phyloP scores from a whole-genome alignment of 2,888 invertebrate species.

The Epinotia nisella region DNA sequence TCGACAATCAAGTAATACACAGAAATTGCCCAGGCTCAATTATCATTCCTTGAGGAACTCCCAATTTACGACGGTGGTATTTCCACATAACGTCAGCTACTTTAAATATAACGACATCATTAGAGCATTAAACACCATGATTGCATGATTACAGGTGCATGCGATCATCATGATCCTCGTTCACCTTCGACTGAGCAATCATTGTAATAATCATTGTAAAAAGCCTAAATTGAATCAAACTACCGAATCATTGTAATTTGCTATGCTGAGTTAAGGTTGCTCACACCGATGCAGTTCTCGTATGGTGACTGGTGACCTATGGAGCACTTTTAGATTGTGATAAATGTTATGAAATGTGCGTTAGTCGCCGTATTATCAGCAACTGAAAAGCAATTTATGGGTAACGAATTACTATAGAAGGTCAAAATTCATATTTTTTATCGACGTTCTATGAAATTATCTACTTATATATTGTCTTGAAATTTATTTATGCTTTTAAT shows the following conservation, averaged over 20 bases:
- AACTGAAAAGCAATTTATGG: no score
- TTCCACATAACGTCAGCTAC: background rate
- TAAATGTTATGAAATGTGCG: background rate
- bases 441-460: no score
- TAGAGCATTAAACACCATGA: constrained; percentile 16
- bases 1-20: no score
- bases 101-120: constrained; percentile 25
- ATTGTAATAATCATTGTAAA: constrained; percentile 15
- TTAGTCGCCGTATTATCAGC: background rate
- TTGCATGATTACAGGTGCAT: constrained; percentile 7
- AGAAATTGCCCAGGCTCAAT: no score
- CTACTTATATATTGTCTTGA: no score
- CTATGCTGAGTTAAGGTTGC: background rate
- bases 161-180: constrained; percentile 9
- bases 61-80: background rate
- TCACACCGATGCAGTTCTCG: background rate
- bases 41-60: constrained; percentile 7
- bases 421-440: no score
- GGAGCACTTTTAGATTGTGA: background rate
- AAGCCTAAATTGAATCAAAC: constrained; percentile 37
- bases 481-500: no score
- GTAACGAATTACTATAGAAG: no score
- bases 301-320: background rate
- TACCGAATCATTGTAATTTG: constrained; percentile 18
- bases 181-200: constrained; percentile 31